A percentile compares a stretch with the other conserved stretches of the same genome.
phyloP scores from a whole-genome alignment of 2,113 vertebrate genomes.

The Cyanistes caeruleus region DNA sequence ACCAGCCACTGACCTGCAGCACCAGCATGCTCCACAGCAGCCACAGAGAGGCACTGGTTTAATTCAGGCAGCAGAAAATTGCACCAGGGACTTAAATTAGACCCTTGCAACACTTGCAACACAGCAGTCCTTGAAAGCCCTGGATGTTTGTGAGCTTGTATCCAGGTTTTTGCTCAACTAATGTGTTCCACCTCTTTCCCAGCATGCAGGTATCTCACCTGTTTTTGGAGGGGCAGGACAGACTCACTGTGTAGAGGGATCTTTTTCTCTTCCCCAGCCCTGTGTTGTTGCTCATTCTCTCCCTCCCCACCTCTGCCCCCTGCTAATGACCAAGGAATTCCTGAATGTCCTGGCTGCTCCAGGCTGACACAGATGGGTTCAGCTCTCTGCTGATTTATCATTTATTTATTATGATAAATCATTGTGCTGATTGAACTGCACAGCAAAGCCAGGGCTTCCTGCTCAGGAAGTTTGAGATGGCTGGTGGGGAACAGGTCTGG shows the following conservation, averaged over 20 bases:
- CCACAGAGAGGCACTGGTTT: accelerated
- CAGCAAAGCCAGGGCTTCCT: background rate
- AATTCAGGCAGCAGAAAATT: background rate
- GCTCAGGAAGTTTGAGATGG: background rate
- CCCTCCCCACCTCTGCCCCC: background rate
- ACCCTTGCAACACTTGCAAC: accelerated
- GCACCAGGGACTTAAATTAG: accelerated
- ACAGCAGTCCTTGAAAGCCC: background rate
- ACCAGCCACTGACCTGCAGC: accelerated
- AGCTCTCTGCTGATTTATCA: background rate
- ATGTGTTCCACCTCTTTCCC: background rate
- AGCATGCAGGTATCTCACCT: accelerated
- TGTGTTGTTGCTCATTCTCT: accelerated
- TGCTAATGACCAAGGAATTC: background rate
- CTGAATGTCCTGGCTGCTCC: background rate
- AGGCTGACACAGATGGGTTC: background rate
- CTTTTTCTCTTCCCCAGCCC: too few species aligned
- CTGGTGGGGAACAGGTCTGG: background rate
- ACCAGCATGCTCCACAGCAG: accelerated
- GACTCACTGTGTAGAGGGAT: background rate
- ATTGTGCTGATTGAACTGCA: background rate
- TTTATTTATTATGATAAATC: too few species aligned
- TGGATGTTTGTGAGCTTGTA: accelerated
- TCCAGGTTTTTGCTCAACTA: background rate
- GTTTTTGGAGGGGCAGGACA: background rate